Percentiles rank a stretch among this genome's conserved stretches.
phyloP scores from a whole-genome alignment of 1,140 invertebrate genomes.

The Drosophila orena region DNA sequence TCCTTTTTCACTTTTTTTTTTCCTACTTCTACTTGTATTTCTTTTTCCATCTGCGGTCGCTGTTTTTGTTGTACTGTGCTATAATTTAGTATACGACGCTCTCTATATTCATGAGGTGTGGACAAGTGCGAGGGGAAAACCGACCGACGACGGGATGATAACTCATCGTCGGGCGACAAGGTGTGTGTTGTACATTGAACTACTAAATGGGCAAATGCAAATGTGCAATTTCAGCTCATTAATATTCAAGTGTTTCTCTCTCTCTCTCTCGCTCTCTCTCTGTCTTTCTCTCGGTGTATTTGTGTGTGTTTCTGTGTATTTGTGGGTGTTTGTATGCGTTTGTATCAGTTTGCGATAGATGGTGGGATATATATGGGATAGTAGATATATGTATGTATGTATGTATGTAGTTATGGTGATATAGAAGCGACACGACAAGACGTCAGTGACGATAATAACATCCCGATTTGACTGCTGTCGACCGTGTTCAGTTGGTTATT shows the following conservation, averaged over 20 bases:
- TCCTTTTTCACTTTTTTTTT: not conserved
- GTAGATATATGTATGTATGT: not conserved
- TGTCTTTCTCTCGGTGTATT: not conserved
- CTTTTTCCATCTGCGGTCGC: not conserved
- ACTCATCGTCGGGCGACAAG: constrained; percentile 29
- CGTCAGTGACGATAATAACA: constrained; percentile 14
- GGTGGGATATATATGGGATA: not conserved
- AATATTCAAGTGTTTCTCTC: constrained; percentile 41
- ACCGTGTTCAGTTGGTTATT: constrained; percentile 13
- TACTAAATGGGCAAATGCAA: constrained; percentile 43
- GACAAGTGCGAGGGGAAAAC: constrained; percentile 29
- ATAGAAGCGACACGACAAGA: not conserved
- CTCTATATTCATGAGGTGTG: constrained; percentile 17
- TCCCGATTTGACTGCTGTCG: not conserved
- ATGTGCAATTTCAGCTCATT: constrained; percentile 53
- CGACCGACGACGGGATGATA: constrained; percentile 23
- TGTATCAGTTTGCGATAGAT: not conserved
- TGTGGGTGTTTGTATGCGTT: not conserved
- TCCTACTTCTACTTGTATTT: not conserved
- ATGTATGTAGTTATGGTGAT: not conserved
- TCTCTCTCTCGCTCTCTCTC: too few species aligned
- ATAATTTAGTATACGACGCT: constrained; percentile 19
- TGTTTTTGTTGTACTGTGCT: constrained; percentile 4
- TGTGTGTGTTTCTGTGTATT: not conserved
- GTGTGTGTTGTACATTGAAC: constrained; percentile 37